Evolutionary conservation across 1,140 invertebrate genomes (phyloP).

Genomic region (Catajapyx aquilonaris): DNA sequence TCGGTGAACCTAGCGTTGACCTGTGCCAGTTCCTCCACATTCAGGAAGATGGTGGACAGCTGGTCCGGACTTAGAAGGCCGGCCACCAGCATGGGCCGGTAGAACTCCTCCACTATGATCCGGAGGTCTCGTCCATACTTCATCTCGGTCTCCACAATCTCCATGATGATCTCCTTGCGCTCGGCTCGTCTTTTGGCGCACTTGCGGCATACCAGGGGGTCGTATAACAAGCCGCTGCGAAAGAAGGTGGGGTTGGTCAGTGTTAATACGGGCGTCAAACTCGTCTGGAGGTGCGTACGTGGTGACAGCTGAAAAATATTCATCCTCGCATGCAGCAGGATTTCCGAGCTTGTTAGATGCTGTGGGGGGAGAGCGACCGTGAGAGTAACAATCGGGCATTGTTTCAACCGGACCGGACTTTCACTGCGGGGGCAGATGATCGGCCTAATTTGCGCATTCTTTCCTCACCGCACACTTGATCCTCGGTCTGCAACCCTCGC

Average conservation of each 20-base stretch:
- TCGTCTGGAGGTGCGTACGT: too few relatives aligned
- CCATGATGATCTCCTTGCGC: constrained; percentile 80
- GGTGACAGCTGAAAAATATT: too few relatives aligned
- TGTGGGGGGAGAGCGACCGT: too few relatives aligned
- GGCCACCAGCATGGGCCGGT: constrained; percentile 75
- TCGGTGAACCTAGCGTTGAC: constrained; percentile 70
- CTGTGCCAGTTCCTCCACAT: constrained; percentile 75
- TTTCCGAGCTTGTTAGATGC: too few relatives aligned
- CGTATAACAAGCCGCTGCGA: constrained; percentile 39
- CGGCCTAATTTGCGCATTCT: too few relatives aligned
- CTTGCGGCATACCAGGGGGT: constrained; percentile 63
- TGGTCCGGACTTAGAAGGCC: constrained; percentile 35
- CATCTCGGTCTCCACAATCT: constrained; percentile 90
- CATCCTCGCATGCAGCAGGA: too few relatives aligned
- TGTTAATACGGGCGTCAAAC: not conserved
- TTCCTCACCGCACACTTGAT: too few relatives aligned
- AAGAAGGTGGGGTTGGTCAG: constrained; percentile 9
- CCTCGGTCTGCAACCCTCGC: too few relatives aligned
- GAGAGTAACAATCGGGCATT: too few relatives aligned
- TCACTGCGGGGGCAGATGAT: too few relatives aligned
- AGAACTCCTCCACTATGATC: constrained; percentile 84
- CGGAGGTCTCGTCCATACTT: constrained; percentile 82
- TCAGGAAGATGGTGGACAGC: constrained; percentile 75
- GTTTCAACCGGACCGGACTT: too few relatives aligned
- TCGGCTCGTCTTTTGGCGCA: constrained; percentile 71